Evolutionary conservation across 2,797 vertebrate species (phyloP), one percentile per base, ranked within the genome.

Genomic region (Ptychadena robeensis): DNA sequence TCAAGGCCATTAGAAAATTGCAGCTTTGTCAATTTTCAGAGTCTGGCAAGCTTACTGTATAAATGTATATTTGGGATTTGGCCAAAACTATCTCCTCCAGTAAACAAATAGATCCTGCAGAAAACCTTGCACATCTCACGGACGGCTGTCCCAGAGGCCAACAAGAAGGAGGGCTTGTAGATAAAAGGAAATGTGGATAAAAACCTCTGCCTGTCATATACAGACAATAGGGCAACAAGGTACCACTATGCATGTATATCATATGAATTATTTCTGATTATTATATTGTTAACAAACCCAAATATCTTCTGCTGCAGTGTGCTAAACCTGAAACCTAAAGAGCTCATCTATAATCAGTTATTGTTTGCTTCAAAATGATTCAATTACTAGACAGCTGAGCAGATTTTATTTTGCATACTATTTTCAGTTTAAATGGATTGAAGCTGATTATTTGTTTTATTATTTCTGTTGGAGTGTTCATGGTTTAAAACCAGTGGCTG

Each of bases 101-200:
- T 38, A 81, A 80, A 85, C 83, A 85, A 85, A 85, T 76, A 76
- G 66, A 80, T 72, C 67, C 53, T 70, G 66, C 79, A 75, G 57
- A 80, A 76, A 85, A 81, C 71, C 79, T 80, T 63, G 73, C 66
- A 64, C 65, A 68, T 81, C 72, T 76, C 44, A 65, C 57, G 57
- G 72, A 48, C 31, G 31, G 28, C 28, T 80, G n/a, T 71, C 73
- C 70, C 78, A 70, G 35, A 76, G 61, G 57, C 34, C 64, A 67
- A 53, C 14, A 18, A 11, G 38, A n/a, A 27, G 40, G 40, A 68
- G 27, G 40, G 10, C 65, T 79, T 28, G 22, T 68, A 59, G 25
- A 68, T 68, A 68, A 32, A 35, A 34, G 14, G 65, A 31, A 53
- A 79, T 79, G 34, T 28, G 8, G 9, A 37, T 34, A 10, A 53